Evolutionary conservation across 2,113 vertebrate genomes (phyloP), one percentile per base, ranked within the genome.

Genomic region (Bungarus multicinctus): DNA sequence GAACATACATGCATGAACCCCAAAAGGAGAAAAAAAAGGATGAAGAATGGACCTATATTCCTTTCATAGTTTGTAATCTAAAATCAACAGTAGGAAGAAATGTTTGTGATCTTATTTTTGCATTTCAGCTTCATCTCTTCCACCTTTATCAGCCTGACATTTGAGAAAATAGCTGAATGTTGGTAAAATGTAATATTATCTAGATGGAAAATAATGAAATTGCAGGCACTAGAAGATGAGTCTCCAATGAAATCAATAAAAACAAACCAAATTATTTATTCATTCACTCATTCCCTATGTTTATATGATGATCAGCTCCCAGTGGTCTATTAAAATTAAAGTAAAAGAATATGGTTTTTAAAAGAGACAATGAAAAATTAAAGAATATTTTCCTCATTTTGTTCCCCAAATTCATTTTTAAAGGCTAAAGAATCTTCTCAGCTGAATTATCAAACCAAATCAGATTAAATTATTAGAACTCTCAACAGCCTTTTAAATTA

Each of bases 401-500:
- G 27, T 0, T 10, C 22, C n/a, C 9, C n/a, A 14, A 27, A 3
- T 25, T 74, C 47, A 90, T 74, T 34, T 27, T 91, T 91, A 14
- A 25, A 43, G 55, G 39, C 53, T 55, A 90, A 90, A 4, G 55
- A 57, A 34, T 54, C 58, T 0, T n/a, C 20, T 2, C 91, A 30
- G 2, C 22, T 53, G 57, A 55, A 34, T 30, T 81, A 86, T 91
- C 85, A 74, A 39, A 34, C 30, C 69, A 74, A 74, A 74, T 18
- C 69, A 20, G 14, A 74, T 20, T 16, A 74, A 20, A 74, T 34
- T 74, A 74, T 74, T 90, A 90, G 93, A 92, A 43, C 57, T 89
- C 8, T 86, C 53, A 55, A 27, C 89, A 94, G 91, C 57, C 58
- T 27, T 93, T 89, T 89, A 34, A 93, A 87, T 12, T 87, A 27